Base-by-base conservation (phyloP, 2,113 vertebrate genomes). In the Hipposideros armiger region DNA sequence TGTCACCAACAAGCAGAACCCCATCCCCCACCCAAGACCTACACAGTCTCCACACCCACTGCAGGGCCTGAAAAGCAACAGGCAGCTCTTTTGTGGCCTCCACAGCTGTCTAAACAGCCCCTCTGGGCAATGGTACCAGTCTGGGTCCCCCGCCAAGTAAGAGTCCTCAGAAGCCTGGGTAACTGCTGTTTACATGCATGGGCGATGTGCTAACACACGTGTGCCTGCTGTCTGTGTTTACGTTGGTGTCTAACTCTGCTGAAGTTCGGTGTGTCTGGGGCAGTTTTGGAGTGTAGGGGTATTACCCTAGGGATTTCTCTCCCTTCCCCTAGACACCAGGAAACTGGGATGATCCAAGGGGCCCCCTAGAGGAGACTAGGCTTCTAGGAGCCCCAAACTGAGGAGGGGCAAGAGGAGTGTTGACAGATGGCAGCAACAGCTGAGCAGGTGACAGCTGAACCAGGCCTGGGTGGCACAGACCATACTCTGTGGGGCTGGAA, bases 41-140 rank as follows among this genome's bases (percentile, higher is more conserved):
- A 67, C 36, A 91, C 0, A 93, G 56, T 70, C 81, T 96, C 88
- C 77, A 96, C 85, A 92, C 47, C 78, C 78, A 87, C 89, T 7
- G 1, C 78, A 95, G 50, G 64, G 87, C 95, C 66, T 0, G 3
- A 45, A 83, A 97, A 94, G 95, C 95, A 97, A 96, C 86, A 97
- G 87, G 95, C 96, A 96, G 92, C 70, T 97, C 97, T 96, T 97
- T 94, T 98, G 97, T 97, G 96, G 97, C 95, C 60, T 97, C 95
- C 50, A 95, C 97, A 97, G 97, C 97, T 98, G 97, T 98, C 97
- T 97, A 97, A 97, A 98, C 91, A 97, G 96, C 93, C 94, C 94
- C 91, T 96, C 74, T 90, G 85, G 91, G 83, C 91, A 97, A 54
- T 56, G 91, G 95, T 87, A 93, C 85, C 85, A 92, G 93, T 78